Conservation (phyloP, 2,797 vertebrate genomes). For the Apogon hyalosoma region DNA sequence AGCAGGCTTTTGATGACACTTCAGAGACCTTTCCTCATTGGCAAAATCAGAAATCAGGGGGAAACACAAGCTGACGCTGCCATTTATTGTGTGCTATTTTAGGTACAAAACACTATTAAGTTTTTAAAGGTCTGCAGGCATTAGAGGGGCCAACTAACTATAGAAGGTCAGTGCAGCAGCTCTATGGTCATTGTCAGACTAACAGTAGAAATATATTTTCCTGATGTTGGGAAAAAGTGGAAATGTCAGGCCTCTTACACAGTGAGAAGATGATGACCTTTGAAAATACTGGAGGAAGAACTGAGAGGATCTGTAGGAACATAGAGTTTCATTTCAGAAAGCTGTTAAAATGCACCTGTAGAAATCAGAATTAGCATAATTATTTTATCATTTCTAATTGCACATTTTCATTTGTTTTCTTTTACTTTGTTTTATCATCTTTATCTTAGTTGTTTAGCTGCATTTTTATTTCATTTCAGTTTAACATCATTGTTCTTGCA, state of each 20-base stretch:
- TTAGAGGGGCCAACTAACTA: constrained; percentile 53
- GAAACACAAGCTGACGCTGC: constrained; percentile 33
- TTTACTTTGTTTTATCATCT: no score
- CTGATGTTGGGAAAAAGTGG: not conserved
- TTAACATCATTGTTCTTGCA: no score
- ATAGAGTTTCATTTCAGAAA: no score
- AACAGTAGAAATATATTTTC: constrained; percentile 29
- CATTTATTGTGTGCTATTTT: constrained; percentile 59
- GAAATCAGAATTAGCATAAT: no score
- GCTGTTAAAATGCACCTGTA: no score
- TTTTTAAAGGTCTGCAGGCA: constrained; percentile 53
- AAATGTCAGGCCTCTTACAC: not conserved
- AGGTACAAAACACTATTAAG: constrained; percentile 60
- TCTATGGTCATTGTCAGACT: constrained; percentile 32
- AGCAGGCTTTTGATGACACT: constrained; percentile 20
- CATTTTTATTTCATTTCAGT: no score
- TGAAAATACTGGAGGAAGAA: constrained; percentile 29
- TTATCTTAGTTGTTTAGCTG: no score
- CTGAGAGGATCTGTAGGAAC: not conserved
- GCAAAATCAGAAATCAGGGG: constrained; percentile 43
- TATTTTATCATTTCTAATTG: no score
- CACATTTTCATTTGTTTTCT: no score
- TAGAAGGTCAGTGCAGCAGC: constrained; percentile 65
- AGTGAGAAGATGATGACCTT: constrained; percentile 54
- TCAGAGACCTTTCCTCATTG: constrained; percentile 42